Percentiles rank a stretch among this genome's conserved stretches.
These are phyloP conservation scores for Bufo bufo DNA, from an alignment of 2,113 vertebrate species.

Conservation along the genomic window DNA sequence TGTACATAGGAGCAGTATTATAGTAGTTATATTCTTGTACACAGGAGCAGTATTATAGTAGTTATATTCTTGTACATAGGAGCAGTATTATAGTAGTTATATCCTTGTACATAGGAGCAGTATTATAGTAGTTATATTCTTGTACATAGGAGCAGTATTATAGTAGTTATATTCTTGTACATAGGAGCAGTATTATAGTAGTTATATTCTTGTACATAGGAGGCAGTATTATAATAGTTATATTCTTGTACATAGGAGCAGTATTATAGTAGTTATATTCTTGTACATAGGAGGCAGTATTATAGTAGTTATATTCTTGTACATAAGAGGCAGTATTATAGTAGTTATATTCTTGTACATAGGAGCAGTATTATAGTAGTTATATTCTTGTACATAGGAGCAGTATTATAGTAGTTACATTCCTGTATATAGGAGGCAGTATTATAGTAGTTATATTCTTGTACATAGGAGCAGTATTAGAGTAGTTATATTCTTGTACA, in stretches of 20 bases:
- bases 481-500: slow-evolving; percentile 4
- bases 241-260: slow-evolving; percentile 1
- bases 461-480: not conserved
- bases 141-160: not conserved
- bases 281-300: not conserved
- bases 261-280: slow-evolving; percentile 16
- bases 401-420: not conserved
- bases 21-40: slow-evolving; percentile 1
- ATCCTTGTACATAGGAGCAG: not conserved
- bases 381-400: not conserved
- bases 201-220: slow-evolving; percentile 20
- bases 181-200: not conserved
- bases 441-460: slow-evolving; percentile 6
- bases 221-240: not conserved
- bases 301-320: slow-evolving; percentile 11
- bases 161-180: slow-evolving; percentile 13
- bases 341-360: slow-evolving; percentile 7
- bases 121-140: too few relatives aligned
- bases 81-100: slow-evolving; percentile 1
- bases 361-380: not conserved
- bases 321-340: not conserved
- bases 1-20: not conserved
- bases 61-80: slow-evolving; percentile 12
- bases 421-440: not conserved
- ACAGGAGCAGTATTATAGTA: not conserved